Evolutionary conservation across 2,113 vertebrate genomes (phyloP), one percentile per base, ranked within the genome.

Genomic region (Neoarius graeffei): DNA sequence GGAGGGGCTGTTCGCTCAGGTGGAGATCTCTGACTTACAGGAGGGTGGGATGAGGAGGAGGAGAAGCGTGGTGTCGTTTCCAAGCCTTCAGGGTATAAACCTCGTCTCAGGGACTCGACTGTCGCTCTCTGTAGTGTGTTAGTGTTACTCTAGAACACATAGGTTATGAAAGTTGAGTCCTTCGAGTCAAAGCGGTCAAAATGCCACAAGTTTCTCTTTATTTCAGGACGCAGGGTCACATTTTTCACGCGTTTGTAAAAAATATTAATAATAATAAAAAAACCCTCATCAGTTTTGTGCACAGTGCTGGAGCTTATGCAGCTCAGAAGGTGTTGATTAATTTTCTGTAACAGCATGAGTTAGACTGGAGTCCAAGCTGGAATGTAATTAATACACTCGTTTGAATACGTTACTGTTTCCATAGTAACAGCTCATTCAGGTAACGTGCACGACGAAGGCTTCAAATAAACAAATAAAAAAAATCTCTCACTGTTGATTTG

Each of bases 31-130:
- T 90, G 91, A 71, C 87, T 83, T 91, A 81, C n/a, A 83, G 88
- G 89, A 76, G 71, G 77, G 87, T 88, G 91, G 85, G 93, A 92
- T 91, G 94, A 48, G 48, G 81, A 10, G 11, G 77, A 42, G 17
- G 80, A 42, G 80, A 11, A 13, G 80, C 11, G 57, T 23, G 57
- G 57, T 62, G 57, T 82, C 30, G 3, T 42, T 82, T 62, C 62
- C 80, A 23, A 25, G 57, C 57, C 79, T 30, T 82, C 9, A 3
- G 80, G 80, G 42, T 25, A 23, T 20, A 62, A 62, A 23, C 5
- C 30, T 0, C 20, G 4, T 42, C 80, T 82, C 57, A 5, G 27
- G 27, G 35, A 57, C 17, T 42, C 80, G 11, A 5, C 7, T 35
- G 80, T 48, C 7, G 80, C 57, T 14, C 19, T 1, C 3, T 62